Evolutionary conservation across 1,140 invertebrate species (phyloP).

Genomic region (Drosophila seguyi): DNA sequence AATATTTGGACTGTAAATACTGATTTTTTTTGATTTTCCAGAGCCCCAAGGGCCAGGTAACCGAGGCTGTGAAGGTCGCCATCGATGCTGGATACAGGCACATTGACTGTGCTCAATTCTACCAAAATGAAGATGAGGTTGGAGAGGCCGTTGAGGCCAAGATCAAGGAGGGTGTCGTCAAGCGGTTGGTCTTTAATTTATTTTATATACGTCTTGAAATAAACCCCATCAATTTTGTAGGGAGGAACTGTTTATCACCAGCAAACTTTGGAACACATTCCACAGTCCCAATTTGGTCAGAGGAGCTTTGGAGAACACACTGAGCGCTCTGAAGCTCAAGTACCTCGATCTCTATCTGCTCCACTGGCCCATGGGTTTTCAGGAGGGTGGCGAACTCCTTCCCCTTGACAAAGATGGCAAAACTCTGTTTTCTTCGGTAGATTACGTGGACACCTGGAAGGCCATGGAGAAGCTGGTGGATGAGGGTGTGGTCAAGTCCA

Average conservation of each 20-base stretch:
- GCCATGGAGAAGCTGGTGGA: slow-evolving; percentile 91
- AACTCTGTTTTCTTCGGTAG: slow-evolving; percentile 87
- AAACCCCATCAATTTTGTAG: slow-evolving; percentile 65
- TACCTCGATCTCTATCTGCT: slow-evolving; percentile 93
- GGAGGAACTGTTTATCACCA: slow-evolving; percentile 90
- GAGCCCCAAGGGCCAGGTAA: slow-evolving; percentile 90
- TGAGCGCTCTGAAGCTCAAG: slow-evolving; percentile 88
- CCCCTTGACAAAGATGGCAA: slow-evolving; percentile 87
- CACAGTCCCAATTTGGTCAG: slow-evolving; percentile 87
- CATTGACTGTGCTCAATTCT: slow-evolving; percentile 93
- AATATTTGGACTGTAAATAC: too few species aligned
- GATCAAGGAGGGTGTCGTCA: slow-evolving; percentile 88
- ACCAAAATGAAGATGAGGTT: slow-evolving; percentile 92
- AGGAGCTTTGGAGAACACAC: slow-evolving; percentile 86
- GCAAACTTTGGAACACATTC: slow-evolving; percentile 90
- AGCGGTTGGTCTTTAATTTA: slow-evolving; percentile 85
- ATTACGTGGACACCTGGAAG: slow-evolving; percentile 93
- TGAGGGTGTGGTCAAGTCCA: slow-evolving; percentile 89
- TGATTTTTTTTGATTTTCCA: slow-evolving; percentile 76
- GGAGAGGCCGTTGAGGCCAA: slow-evolving; percentile 89
- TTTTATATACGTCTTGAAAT: too few species aligned
- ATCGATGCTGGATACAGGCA: slow-evolving; percentile 92
- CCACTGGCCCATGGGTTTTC: slow-evolving; percentile 92
- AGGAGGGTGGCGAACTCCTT: slow-evolving; percentile 85
- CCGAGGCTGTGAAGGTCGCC: slow-evolving; percentile 91